These are phyloP conservation scores for Suillia variegata DNA, from an alignment of 2,888 invertebrate genomes.

Conservation along the genomic window DNA sequence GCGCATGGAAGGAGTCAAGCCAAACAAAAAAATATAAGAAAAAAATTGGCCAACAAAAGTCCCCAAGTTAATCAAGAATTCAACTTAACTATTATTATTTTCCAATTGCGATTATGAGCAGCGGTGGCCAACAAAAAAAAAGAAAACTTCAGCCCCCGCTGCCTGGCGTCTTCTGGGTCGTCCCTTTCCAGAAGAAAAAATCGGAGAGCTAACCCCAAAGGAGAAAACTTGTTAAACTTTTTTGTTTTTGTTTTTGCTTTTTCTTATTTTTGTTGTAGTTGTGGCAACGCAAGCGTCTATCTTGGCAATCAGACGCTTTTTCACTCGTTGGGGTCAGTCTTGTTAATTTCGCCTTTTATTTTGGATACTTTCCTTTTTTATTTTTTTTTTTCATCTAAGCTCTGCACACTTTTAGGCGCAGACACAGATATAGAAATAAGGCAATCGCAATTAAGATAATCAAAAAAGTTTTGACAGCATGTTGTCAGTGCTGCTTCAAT, in stretches of 20 bases:
- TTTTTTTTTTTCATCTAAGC: background rate
- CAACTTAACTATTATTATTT: constrained; percentile 30
- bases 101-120: constrained; percentile 32
- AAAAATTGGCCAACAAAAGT: no score
- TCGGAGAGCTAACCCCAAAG: constrained; percentile 4
- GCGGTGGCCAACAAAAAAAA: background rate
- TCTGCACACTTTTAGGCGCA: background rate
- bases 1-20: no score
- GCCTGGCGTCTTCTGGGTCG: no score
- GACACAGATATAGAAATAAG: background rate
- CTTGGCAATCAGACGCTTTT: background rate
- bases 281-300: no score
- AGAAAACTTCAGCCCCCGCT: no score
- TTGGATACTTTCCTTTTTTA: background rate
- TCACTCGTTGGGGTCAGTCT: constrained; percentile 35
- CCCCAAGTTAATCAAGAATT: constrained; percentile 10
- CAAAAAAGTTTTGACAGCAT: constrained; percentile 50
- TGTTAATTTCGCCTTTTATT: constrained; percentile 42
- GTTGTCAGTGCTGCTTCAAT: constrained; percentile 35
- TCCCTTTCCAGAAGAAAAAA: background rate
- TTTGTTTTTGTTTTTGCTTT: constrained; percentile 4
- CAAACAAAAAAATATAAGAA: no score
- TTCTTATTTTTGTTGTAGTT: no score
- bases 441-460: constrained; percentile 51
- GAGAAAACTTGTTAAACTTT: constrained; percentile 27